A percentile compares a stretch with the other conserved stretches of the same genome.
Conservation (phyloP, 53 echinoderm and acorn worm genomes). For the Paracentrotus lividus region DNA sequence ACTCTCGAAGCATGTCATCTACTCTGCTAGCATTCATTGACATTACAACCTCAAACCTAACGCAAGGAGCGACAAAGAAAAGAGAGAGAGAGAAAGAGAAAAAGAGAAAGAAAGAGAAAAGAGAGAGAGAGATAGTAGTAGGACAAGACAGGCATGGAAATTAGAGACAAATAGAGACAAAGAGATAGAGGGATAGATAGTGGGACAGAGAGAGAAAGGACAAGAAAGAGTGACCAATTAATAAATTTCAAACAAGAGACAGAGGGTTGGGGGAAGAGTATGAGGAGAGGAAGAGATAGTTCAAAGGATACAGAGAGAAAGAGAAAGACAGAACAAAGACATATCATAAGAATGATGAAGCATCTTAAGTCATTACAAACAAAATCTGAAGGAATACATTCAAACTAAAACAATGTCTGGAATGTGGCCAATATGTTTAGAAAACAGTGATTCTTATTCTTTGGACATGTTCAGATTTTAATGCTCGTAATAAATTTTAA, state of each 20-base stretch:
- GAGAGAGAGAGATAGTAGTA: neutral
- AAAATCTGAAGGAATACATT: no score
- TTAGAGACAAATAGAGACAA: neutral
- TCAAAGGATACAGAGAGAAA: neutral
- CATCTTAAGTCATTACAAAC: no score
- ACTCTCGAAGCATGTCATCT: conserved; percentile 86
- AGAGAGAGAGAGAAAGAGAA: neutral
- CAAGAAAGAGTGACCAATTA: neutral
- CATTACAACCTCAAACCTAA: conserved; percentile 88
- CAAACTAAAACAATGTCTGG: no score
- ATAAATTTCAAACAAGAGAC: neutral
- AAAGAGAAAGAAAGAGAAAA: neutral
- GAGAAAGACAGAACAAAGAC: neutral
- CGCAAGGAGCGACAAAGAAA: no score
- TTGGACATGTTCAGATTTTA: no score
- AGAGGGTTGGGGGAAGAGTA: neutral
- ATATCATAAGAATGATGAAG: neutral
- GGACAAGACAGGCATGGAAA: neutral
- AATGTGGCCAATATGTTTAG: no score
- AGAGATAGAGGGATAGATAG: neutral
- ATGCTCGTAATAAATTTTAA: no score
- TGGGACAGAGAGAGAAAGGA: neutral
- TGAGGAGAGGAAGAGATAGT: neutral
- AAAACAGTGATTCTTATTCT: no score
- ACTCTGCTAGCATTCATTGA: conserved; percentile 79